A percentile compares a stretch with the other conserved stretches of the same genome.
phyloP scores from a whole-genome alignment of 2,113 vertebrate genomes.

The Ploceus nigricollis region DNA sequence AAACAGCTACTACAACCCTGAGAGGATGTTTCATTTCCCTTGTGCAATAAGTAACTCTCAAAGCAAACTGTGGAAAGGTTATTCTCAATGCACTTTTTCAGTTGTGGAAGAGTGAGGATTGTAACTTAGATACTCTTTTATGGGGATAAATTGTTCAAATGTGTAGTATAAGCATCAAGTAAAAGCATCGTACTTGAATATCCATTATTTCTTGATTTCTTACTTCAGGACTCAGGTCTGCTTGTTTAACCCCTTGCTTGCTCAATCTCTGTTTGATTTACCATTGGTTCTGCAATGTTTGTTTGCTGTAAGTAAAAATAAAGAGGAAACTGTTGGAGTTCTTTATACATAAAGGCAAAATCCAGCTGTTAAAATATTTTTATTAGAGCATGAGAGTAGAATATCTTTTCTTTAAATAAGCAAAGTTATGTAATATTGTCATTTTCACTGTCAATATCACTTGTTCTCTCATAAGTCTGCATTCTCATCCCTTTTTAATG shows the following conservation, averaged over 20 bases:
- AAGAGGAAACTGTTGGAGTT: not conserved
- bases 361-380: not conserved
- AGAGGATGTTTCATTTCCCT: slow-evolving; percentile 58
- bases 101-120: slow-evolving; percentile 32
- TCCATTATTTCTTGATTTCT: not conserved
- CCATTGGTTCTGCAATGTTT: not conserved
- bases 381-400: not conserved
- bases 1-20: slow-evolving; percentile 46
- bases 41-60: slow-evolving; percentile 37
- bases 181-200: not conserved
- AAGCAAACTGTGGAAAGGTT: slow-evolving; percentile 53
- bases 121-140: slow-evolving; percentile 11
- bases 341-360: not conserved
- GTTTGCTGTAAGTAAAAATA: not conserved
- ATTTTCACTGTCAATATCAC: not conserved
- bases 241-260: not conserved
- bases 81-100: slow-evolving; percentile 63
- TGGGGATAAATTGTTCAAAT: not conserved
- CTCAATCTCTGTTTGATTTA: not conserved
- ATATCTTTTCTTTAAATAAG: not conserved
- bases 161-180: not conserved
- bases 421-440: not conserved
- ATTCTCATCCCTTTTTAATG: not conserved
- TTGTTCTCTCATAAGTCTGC: not conserved
- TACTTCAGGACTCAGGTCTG: not conserved